Conservation (phyloP, 2,113 vertebrate species). For the Corydoras maculifer region DNA sequence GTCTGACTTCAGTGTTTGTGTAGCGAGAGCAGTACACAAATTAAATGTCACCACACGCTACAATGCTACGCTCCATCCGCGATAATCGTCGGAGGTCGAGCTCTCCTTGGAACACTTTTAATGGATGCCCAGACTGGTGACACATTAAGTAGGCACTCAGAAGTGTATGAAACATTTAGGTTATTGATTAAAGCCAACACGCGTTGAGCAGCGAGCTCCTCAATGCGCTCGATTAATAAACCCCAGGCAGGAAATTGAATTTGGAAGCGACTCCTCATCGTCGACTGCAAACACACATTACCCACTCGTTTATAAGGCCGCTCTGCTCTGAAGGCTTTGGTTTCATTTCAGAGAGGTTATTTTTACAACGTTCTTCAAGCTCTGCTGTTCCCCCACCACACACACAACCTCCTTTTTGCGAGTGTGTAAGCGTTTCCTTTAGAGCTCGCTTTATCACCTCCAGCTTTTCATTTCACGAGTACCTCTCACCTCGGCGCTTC, state of each 20-base stretch:
- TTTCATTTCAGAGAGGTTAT: constrained; percentile 26
- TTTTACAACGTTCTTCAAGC: constrained; percentile 24
- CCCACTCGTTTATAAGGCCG: constrained; percentile 26
- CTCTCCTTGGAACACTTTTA: constrained; percentile 23
- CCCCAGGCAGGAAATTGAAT: constrained; percentile 36
- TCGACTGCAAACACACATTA: constrained; percentile 34
- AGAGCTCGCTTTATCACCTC: constrained; percentile 27
- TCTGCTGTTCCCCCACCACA: not conserved
- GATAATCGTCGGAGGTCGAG: constrained; percentile 21
- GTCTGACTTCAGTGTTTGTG: no score
- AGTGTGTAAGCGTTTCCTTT: constrained; percentile 13
- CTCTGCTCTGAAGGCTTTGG: constrained; percentile 6
- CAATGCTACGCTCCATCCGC: not conserved
- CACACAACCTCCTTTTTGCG: not conserved
- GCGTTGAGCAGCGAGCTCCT: constrained; percentile 29
- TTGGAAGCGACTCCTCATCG: constrained; percentile 33
- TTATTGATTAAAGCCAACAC: constrained; percentile 41
- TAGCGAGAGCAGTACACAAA: not conserved
- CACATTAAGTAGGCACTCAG: constrained; percentile 45
- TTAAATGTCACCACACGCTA: not conserved
- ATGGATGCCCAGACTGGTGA: constrained; percentile 44
- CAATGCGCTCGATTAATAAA: constrained; percentile 42
- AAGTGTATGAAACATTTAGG: constrained; percentile 33
- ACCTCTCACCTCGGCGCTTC: constrained; percentile 22
- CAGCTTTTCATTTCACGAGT: constrained; percentile 29